Evolutionary conservation across 2,113 vertebrate species (phyloP).

Genomic region (Toxotes jaculatrix): DNA sequence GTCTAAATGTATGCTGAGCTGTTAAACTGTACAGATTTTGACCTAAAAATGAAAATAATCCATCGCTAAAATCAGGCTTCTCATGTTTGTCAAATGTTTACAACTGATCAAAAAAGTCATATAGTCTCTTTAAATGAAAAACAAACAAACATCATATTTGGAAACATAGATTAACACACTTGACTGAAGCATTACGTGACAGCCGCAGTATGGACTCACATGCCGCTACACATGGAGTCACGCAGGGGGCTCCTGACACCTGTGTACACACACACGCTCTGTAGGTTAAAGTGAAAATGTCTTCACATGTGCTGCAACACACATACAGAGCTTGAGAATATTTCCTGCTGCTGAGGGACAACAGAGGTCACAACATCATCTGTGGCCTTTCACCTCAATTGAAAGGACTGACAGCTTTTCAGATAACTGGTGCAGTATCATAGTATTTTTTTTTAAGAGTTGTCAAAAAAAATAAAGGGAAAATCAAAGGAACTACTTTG

Average conservation of each 20-base stretch:
- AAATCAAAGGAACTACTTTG: not conserved
- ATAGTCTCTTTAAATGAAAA: too few species aligned
- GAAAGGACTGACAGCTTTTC: not conserved
- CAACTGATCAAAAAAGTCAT: too few species aligned
- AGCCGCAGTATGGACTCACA: not conserved
- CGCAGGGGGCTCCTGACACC: conserved; percentile 5
- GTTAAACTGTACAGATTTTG: too few species aligned
- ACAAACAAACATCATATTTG: too few species aligned
- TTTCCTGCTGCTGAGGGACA: conserved; percentile 46
- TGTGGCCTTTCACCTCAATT: conserved; percentile 15
- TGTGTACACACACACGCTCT: conserved; percentile 41
- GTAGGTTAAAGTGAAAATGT: not conserved
- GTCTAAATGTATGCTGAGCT: too few species aligned
- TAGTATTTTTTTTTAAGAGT: not conserved
- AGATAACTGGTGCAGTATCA: not conserved
- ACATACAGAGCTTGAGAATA: conserved; percentile 41
- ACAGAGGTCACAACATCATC: not conserved
- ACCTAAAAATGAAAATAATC: too few species aligned
- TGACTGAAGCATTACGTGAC: not conserved
- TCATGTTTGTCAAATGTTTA: too few species aligned
- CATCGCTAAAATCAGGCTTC: too few species aligned
- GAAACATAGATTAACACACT: too few species aligned
- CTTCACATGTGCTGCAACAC: not conserved
- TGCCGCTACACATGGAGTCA: not conserved
- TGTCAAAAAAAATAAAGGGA: too few species aligned